Evolutionary conservation across 2,113 vertebrate genomes (phyloP), one percentile per base, ranked within the genome.

Genomic region (Poeciliopsis turrubarensis): DNA sequence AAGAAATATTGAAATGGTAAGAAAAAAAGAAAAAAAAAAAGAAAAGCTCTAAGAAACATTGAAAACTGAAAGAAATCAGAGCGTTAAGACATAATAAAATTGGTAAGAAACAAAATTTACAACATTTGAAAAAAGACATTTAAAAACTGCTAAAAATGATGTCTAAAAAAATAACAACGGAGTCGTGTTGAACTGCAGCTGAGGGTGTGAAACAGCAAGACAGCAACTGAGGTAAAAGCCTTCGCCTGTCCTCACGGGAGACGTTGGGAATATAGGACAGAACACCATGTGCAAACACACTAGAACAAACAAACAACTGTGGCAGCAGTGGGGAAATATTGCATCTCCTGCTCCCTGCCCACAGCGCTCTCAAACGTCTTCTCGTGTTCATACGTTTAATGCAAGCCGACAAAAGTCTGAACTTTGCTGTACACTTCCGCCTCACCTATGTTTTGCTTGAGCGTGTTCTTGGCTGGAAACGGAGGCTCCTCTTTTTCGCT

Each of bases 371-470:
- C 17, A 25, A 25, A 57, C 19, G 11, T 22, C 22, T 54, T 75
- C 67, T 25, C 54, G 14, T 4, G 5, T 57, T 3, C 0, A 29
- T 17, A 2, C n/a, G 13, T 12, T n/a, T 6, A 12, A 29, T 69
- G 7, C 51, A 31, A 17, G 14, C 26, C 54, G 27, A n/a, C 5
- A 1, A 77, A 76, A 41, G 3, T 3, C n/a, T 14, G 37, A 61
- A 54, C 10, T 8, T 15, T 6, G 17, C n/a, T 34, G 2, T 0
- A 17, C 13, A 13, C 41, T 65, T 60, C 4, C 22, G 29, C 3
- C 77, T 96, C 94, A 98, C 98, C 98, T 93, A 96, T 79, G 66
- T 91, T 92, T 76, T 92, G 92, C 75, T 94, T 95, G 67, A 96
- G 87, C 60, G 69, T 89, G 19, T 72, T 90, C 85, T 83, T 93